Conservation (phyloP, 2,888 invertebrate species). For the Endotricha flammealis region DNA sequence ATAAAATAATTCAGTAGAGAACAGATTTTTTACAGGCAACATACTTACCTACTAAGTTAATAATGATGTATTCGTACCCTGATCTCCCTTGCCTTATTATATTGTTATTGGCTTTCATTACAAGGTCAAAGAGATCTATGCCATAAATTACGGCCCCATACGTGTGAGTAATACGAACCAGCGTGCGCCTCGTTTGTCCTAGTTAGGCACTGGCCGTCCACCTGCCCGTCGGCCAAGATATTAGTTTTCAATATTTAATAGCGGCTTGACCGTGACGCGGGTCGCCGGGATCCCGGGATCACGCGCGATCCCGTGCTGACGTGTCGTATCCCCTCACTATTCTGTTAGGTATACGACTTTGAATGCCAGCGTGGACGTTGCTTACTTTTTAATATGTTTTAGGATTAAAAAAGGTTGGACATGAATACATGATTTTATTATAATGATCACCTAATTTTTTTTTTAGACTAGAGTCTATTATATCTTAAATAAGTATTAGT, state of each 20-base stretch:
- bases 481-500: no score
- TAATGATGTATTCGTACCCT: no score
- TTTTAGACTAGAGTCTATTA: no score
- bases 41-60: background rate
- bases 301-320: constrained; percentile 10
- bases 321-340: constrained; percentile 10
- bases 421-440: no score
- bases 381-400: no score
- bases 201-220: constrained; percentile 16
- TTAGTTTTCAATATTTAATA: constrained; percentile 38
- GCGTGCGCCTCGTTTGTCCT: constrained; percentile 8
- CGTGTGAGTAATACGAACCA: background rate
- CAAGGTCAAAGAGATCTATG: background rate
- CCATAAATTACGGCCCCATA: background rate
- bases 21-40: no score
- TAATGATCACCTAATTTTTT: no score
- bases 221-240: constrained; percentile 19
- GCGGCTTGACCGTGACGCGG: constrained; percentile 16
- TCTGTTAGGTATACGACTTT: background rate
- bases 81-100: no score
- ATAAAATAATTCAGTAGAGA: no score
- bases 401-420: no score
- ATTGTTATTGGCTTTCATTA: background rate
- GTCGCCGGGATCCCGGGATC: constrained; percentile 7
- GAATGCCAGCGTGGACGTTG: no score